These are phyloP conservation scores for Thinocorus orbignyianus DNA, from an alignment of 2,113 vertebrate genomes.

Conservation along the genomic window DNA sequence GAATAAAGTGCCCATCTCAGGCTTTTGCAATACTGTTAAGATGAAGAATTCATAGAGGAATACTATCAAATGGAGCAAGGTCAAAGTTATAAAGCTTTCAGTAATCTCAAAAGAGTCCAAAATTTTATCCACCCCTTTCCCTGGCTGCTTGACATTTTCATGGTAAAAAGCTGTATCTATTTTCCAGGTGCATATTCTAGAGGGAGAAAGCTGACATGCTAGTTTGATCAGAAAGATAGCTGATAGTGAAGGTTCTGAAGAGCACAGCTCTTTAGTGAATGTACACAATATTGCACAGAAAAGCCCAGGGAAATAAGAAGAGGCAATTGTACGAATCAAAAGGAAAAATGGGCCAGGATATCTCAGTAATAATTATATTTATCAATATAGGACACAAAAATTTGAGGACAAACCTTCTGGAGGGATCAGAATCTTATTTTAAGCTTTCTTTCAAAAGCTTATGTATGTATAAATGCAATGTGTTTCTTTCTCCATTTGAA, in stretches of 20 bases:
- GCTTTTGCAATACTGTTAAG: background rate
- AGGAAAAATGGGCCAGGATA: background rate
- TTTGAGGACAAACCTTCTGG: background rate
- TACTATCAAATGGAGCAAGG: background rate
- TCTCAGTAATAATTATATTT: background rate
- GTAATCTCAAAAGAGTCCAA: background rate
- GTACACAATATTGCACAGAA: background rate
- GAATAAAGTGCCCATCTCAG: background rate
- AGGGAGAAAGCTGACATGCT: background rate
- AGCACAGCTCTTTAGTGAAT: background rate
- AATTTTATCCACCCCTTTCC: background rate
- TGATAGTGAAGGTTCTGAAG: background rate
- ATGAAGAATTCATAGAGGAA: slow-evolving; percentile 15
- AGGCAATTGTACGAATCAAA: background rate
- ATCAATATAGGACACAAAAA: background rate
- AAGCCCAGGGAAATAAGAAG: background rate
- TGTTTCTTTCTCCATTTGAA: slow-evolving; percentile 31
- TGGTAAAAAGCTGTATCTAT: background rate
- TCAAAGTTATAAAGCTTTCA: background rate
- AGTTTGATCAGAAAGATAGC: background rate
- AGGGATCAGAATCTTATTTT: slow-evolving; percentile 3
- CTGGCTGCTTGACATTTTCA: background rate
- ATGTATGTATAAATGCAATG: background rate
- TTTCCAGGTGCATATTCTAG: background rate
- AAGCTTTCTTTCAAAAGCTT: slow-evolving; percentile 21